Evolutionary conservation across 2,113 vertebrate genomes (phyloP), one percentile per base, ranked within the genome.

Genomic region (Irena cyanogastra): DNA sequence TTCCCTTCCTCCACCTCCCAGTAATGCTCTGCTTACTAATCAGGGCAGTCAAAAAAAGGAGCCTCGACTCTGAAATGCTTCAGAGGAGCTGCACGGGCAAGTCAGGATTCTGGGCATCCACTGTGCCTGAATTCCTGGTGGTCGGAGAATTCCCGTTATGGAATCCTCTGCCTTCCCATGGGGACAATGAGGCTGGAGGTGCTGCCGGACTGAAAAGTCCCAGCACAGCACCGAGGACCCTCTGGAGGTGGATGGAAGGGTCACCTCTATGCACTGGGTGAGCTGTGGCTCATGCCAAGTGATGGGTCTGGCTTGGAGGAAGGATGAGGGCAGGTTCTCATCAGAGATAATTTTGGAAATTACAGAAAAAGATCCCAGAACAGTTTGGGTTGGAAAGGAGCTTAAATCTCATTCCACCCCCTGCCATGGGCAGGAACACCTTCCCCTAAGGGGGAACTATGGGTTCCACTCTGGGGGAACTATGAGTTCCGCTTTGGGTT

Each of bases 291-390:
- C 17, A 0, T 7, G 12, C 16, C 16, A 2, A 2, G 27, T 0
- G 6, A 0, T 37, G 87, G 54, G 11, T 12, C 71, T 63, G 83
- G 9, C 37, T 70, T 6, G 63, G 18, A 8, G 44, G 19, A 35
- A 56, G 21, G 64, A 7, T 61, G 16, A 33, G 15, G 53, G 5
- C 0, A 0, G 30, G 5, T 23, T 30, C 60, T 70, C 0, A 0
- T 37, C 31, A 6, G 52, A 20, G 27, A 28, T 35, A 56, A 37
- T 59, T 23, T 28, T 5, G 33, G 39, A 35, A 63, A 69, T 49
- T 7, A 16, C 35, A 44, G 56, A 7, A 56, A 33, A 83, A 49
- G 6, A 33, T 63, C 35, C 56, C 56, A 56, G 31, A 56, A 42
- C 3, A 21, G 2, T 69, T 49, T 49, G 35, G 12, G 8, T 63